These are phyloP conservation scores for Gallinago jamesoni DNA, from an alignment of 2,113 vertebrate species.

Conservation along the genomic window DNA sequence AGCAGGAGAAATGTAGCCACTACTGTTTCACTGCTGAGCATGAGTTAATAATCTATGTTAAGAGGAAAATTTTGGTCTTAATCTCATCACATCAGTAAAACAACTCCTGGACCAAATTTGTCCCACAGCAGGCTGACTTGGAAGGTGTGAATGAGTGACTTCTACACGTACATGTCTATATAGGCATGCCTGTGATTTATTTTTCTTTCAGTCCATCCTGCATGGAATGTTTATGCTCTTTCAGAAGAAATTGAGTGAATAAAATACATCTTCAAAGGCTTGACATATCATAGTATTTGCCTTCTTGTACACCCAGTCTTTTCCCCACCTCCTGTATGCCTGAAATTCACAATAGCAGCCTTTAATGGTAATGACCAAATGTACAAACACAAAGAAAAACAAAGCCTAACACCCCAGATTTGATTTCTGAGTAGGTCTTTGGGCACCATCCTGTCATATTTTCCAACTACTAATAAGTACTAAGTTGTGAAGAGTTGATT, in stretches of 20 bases:
- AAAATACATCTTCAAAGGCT: neutral
- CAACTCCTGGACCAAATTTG: neutral
- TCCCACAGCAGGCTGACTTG: neutral
- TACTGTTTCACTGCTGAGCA: neutral
- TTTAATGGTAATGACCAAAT: neutral
- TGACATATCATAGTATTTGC: neutral
- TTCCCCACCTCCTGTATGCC: neutral
- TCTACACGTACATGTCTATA: neutral
- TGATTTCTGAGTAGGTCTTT: neutral
- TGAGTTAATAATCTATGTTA: neutral
- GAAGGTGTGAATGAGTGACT: neutral
- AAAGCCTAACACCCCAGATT: neutral
- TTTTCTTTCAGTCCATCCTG: neutral
- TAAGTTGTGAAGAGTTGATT: neutral
- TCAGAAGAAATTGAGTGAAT: neutral
- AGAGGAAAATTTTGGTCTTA: neutral
- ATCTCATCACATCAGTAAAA: neutral
- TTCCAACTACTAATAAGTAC: neutral
- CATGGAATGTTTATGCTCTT: neutral
- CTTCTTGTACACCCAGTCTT: neutral
- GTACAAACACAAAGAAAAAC: neutral
- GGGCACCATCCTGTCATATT: neutral
- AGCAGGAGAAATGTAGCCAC: neutral
- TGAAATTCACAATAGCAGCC: neutral
- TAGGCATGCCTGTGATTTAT: neutral